Base-by-base conservation (phyloP, 2,888 invertebrate species). In the Phymatocera aterrima region DNA sequence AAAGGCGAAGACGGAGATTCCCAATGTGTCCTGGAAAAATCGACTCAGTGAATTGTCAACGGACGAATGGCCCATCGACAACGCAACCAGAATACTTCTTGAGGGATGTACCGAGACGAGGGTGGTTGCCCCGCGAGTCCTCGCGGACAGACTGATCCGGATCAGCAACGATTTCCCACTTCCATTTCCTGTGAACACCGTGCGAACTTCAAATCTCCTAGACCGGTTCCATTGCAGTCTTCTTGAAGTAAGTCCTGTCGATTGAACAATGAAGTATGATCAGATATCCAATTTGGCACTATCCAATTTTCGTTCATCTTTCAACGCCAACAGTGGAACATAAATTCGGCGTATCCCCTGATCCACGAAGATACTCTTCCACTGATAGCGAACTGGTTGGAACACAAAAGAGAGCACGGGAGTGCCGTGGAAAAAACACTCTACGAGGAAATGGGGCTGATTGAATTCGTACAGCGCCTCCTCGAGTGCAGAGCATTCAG, bases 301-400 rank as follows among this genome's bases (percentile, higher is more conserved):
- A 1, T 1, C n/a, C 18, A 18, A 64, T 64, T 64, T 64, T 18
- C 0, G 1, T 37, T 31, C 31, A 15, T 10, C n/a, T n/a, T n/a
- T n/a, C n/a, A n/a, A n/a, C n/a, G n/a, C 6, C 18, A 31, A 31
- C 34, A 51, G 89, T 80, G 84, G 74, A 87, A 89, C 77, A 88
- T 87, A 3, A 89, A 89, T 80, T 94, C 94, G 0, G 93, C 92
- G 0, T 95, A 95, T 87, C 95, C 95, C 0, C 81, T 95, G 1
- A 91, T 95, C 81, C 95, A 95, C 83, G 95, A 95, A 85, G 92
- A 94, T 70, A 93, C 93, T 6, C 81, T 95, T 2, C 88, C 92
- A 1, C 88, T 95, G 2, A 94, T 94, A 87, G 92, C 94, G 4
- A 91, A 92, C 79, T 95, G 94, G 88, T 90, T 95, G 77, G 92